Evolutionary conservation across 1,140 invertebrate species (phyloP), one percentile per base, ranked within the genome.

Genomic region (Drosophila serrata): DNA sequence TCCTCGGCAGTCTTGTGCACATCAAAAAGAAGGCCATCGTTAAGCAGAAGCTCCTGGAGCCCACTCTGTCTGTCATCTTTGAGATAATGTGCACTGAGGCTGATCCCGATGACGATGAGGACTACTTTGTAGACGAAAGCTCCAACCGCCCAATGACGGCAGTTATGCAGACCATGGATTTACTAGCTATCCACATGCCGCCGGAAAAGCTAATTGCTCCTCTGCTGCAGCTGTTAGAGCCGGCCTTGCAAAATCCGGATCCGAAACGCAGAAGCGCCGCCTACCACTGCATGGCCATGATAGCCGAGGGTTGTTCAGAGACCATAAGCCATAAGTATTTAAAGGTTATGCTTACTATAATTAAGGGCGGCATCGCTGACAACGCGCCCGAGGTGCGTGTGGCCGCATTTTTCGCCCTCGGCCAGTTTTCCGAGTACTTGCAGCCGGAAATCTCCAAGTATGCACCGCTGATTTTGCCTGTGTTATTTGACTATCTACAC

Each of bases 271-370:
- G 96, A 58, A 96, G 96, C 82, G 96, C 96, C 13, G 95, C 95
- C 4, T 97, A 95, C 90, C 90, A 97, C 15, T 93, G 95, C 15
- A 93, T 97, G 80, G 96, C 96, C 35, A 95, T 97, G 43, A 93
- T 97, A 48, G 95, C 96, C 9, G 97, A 98, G 93, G 97, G 97
- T 1, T 97, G 97, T 92, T 94, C 96, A 0, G 96, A 97, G 75
- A 95, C 95, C 53, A 95, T 98, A 13, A 94, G 95, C 59, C 93
- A 93, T 24, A 97, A 96, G 92, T 97, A 96, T 84, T 92, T 97
- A 12, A 93, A 96, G 75, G 92, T 94, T 6, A 95, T 97, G 90
- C 82, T 97, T 12, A 94, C 95, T 48, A 95, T 95, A 70, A 95
- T 97, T 27, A 95, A 95, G 81, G 93, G 94, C 65, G 97, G 97